Evolutionary conservation across 2,113 vertebrate genomes (phyloP).

Genomic region (Callospermophilus lateralis): DNA sequence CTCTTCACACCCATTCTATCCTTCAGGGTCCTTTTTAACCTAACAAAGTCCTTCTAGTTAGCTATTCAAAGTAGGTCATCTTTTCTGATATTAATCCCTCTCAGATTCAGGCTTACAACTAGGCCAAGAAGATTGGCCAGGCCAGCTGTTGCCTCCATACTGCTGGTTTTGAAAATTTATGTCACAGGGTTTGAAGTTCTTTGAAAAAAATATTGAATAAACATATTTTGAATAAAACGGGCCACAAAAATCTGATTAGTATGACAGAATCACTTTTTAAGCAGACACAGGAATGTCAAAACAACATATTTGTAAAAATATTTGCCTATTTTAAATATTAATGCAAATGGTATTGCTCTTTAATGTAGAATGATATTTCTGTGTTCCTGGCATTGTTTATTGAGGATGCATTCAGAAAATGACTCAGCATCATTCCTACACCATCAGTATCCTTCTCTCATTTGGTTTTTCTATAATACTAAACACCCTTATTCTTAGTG

Average conservation of each 20-base stretch:
- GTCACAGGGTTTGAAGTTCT: neutral
- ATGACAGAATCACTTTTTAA: neutral
- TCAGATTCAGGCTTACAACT: constrained; percentile 5
- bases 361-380: neutral
- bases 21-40: constrained; percentile 57
- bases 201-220: neutral
- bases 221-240: neutral
- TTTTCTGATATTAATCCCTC: constrained; percentile 53
- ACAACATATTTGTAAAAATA: neutral
- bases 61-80: constrained; percentile 70
- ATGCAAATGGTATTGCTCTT: neutral
- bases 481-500: neutral
- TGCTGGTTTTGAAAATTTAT: constrained; percentile 48
- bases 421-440: neutral
- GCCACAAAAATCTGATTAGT: neutral
- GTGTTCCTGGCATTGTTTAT: neutral
- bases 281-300: neutral
- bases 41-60: neutral
- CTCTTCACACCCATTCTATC: neutral
- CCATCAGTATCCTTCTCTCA: neutral
- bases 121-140: constrained; percentile 4
- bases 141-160: constrained; percentile 21
- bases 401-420: neutral
- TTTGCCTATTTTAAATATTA: constrained; percentile 41
- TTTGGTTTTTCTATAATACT: neutral